These are phyloP conservation scores for Lacerta agilis DNA, from an alignment of 2,797 vertebrate species.

Conservation along the genomic window DNA sequence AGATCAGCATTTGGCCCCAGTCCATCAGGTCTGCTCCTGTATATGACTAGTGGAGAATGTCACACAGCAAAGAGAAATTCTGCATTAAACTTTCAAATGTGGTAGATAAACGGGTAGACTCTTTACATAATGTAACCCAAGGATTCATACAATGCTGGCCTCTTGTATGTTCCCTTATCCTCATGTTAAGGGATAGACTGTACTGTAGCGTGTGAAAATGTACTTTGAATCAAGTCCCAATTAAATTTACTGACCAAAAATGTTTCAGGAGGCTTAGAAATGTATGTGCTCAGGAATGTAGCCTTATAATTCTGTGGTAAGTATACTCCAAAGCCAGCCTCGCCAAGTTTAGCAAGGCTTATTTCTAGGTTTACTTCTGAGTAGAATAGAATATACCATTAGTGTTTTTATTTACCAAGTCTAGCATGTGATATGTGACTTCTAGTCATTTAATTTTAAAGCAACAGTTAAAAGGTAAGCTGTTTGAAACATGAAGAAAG, in stretches of 20 bases:
- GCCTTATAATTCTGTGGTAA: background rate
- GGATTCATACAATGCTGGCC: background rate
- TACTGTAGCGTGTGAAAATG: background rate
- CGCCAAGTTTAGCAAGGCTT: background rate
- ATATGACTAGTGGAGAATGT: background rate
- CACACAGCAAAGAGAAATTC: background rate
- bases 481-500: slow-evolving; percentile 36
- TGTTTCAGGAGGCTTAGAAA: background rate
- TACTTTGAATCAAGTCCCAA: background rate
- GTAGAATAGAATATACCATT: background rate
- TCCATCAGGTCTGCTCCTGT: too few relatives aligned
- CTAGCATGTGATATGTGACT: background rate
- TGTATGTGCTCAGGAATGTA: background rate
- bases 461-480: background rate
- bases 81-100: background rate
- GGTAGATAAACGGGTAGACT: background rate
- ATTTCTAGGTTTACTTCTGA: background rate
- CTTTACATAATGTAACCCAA: background rate
- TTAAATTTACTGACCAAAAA: background rate
- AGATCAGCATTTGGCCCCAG: too few relatives aligned
- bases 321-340: background rate
- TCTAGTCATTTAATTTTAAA: background rate
- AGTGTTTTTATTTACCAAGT: background rate
- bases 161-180: background rate
- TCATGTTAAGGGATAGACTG: background rate